Base-by-base conservation (phyloP, 2,888 invertebrate species). In the Cryptocephalus moraei region DNA sequence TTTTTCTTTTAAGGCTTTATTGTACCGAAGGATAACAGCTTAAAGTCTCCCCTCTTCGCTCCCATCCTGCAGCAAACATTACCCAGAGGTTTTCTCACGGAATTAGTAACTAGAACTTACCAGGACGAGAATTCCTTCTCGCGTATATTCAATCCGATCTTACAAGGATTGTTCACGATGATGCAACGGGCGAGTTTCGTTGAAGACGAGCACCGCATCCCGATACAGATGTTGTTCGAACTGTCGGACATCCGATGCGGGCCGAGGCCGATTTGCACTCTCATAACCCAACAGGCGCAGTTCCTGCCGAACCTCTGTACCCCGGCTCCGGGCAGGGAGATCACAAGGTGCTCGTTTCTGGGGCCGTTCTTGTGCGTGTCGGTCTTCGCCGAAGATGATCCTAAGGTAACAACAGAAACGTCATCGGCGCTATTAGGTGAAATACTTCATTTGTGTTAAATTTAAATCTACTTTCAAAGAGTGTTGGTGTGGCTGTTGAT, bases 341-440 rank as follows among this genome's bases (percentile, higher is more conserved):
- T 95, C 48, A 84, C 89, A 0, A 78, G 84, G 44, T 82, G 86
- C 41, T 88, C 91, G 47, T 91, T 83, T 65, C 77, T 99, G 8
- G 95, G 94, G 11, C 91, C 95, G 0, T 95, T 97, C 71, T 77
- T 97, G 54, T 83, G 85, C 9, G 82, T 95, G 1, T 94, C 95
- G 0, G 80, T 94, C 1, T 92, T 95, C 69, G 91, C 90, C 34
- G 95, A 96, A 65, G 95, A 95, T 68, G 89, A 91, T 67, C 88
- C 87, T 0, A 82, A 87, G 55, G 36, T 36, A 36, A 34, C 9
- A 34, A n/a, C n/a, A n/a, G n/a, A n/a, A n/a, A n/a, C n/a, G n/a
- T n/a, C 22, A 22, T 22, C 6, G 22, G 6, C 6, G 56, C 58
- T 8, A 6, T 22, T 22, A n/a, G n/a, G n/a, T n/a, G n/a, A n/a